Evolutionary conservation across 2,113 vertebrate species (phyloP), one percentile per base, ranked within the genome.

Genomic region (Rhodinocichla rosea): DNA sequence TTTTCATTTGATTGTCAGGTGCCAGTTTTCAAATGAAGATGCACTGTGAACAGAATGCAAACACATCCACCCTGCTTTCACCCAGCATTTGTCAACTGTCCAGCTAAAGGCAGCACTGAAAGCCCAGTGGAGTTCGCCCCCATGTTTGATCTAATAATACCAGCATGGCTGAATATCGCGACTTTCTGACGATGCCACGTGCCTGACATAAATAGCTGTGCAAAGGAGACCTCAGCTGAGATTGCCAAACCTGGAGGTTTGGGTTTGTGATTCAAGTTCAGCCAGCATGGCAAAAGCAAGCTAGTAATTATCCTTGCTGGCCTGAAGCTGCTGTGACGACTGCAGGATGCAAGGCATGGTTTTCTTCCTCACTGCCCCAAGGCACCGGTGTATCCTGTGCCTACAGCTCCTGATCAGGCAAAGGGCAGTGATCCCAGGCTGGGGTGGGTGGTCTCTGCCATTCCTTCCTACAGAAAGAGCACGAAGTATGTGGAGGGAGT

Each of bases 321-420:
- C 78, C 49, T 59, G 28, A 57, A 83, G 77, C 52, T 81, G 50
- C 76, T 0, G 0, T 52, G 79, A 30, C 0, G 1, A 28, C n/a
- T 19, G 35, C 0, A 3, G 39, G 30, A 28, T 7, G 30, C 11
- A 49, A 28, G 32, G 10, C 3, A 3, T 17, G 0, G 0, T 49
- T 62, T 62, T 39, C 40, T n/a, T 47, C 52, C 63, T 71, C 0
- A 1, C 17, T 87, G 69, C 35, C 21, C 0, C 7, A 3, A 10
- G 39, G 40, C 4, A 6, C 22, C 6, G 5, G 28, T 1, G 3
- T 26, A n/a, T 32, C n/a, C 21, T 47, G 22, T 70, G 52, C 56
- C 30, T 53, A 0, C 23, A 78, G 27, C 60, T 74, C 33, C 56
- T 44, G 5, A 13, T 12, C 4, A 11, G 77, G 39, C 26, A 7